Base-by-base conservation (phyloP, 2,888 invertebrate species). In the Lasioglossum morio region DNA sequence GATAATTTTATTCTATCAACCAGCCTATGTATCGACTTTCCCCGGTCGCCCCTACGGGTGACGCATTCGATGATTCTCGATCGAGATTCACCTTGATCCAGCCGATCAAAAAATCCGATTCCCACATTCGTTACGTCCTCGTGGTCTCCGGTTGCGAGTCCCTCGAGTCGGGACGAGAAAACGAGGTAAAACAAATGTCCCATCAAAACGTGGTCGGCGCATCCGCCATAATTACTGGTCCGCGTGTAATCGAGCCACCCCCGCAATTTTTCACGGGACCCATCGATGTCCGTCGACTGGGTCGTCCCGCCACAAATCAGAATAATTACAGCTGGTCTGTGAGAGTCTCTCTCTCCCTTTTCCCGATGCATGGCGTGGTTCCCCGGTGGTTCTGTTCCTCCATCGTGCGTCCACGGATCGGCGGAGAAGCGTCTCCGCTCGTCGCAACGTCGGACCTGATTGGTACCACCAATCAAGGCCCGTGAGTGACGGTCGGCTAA, bases 401-500 rank as follows among this genome's bases (percentile, higher is more conserved):
- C 53, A 66, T 43, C 76, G 70, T 57, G 40, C 69, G 77, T 72
- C 74, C 34, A 43, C 34, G 23, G 79, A 82, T 85, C 75, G 79
- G 57, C 69, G 63, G 30, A 63, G 77, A 66, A 72, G 76, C 88
- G 79, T 48, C 77, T 75, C 40, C 34, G 72, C 43, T 85, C 74
- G 89, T 81, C 80, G 78, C 60, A 86, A 83, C 87, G 75, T 75
- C 77, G 90, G 82, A 87, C 86, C 88, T 87, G 91, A 91, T 90
- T 88, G 91, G 89, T 87, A 92, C 88, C 89, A 89, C 92, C 92
- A 92, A 92, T 93, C 93, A 91, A 89, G 89, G 75, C 66, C 87
- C 87, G 88, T 93, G 93, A 92, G 92, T 93, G 93, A 93, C 92
- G 93, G 90, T 84, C 87, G 92, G 88, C 89, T 92, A 93, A 93